Evolutionary conservation across 1,140 invertebrate species (phyloP).

Genomic region (Drosophila triauraria): DNA sequence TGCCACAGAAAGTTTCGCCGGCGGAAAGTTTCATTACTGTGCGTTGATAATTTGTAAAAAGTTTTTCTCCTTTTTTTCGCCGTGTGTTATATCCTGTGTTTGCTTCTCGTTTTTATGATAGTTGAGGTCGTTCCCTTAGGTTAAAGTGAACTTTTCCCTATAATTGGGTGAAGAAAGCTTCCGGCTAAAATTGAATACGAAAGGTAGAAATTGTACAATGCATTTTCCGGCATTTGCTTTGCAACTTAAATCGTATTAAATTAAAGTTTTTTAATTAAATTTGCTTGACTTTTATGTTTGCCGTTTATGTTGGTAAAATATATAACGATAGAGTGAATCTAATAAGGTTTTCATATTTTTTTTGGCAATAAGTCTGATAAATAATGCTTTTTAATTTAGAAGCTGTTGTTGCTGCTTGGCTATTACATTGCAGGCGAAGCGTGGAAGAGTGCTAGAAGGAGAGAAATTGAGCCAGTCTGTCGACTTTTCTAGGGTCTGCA

Average conservation of each 20-base stretch:
- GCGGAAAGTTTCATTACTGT: slow-evolving; percentile 69
- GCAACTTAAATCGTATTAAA: too few species aligned
- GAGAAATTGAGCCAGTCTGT: too few species aligned
- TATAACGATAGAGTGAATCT: too few species aligned
- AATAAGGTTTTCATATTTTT: too few species aligned
- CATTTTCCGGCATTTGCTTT: not conserved
- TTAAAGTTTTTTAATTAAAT: not conserved
- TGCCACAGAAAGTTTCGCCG: slow-evolving; percentile 37
- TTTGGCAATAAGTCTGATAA: too few species aligned
- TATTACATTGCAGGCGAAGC: too few species aligned
- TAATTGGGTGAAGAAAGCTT: slow-evolving; percentile 1
- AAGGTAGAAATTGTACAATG: not conserved
- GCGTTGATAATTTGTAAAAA: slow-evolving; percentile 79
- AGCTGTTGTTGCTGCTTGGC: too few species aligned
- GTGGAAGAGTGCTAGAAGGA: too few species aligned
- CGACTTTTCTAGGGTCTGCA: too few species aligned
- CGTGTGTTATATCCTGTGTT: not conserved
- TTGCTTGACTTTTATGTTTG: too few species aligned
- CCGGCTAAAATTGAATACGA: slow-evolving; percentile 3
- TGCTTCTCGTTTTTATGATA: slow-evolving; percentile 1
- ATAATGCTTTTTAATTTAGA: too few species aligned
- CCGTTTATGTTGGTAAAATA: too few species aligned
- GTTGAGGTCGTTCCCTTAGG: slow-evolving; percentile 8
- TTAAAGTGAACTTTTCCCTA: slow-evolving; percentile 16
- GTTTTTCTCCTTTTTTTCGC: slow-evolving; percentile 25